Base-by-base conservation (phyloP, 2,888 invertebrate genomes). In the Lypha dubia region DNA sequence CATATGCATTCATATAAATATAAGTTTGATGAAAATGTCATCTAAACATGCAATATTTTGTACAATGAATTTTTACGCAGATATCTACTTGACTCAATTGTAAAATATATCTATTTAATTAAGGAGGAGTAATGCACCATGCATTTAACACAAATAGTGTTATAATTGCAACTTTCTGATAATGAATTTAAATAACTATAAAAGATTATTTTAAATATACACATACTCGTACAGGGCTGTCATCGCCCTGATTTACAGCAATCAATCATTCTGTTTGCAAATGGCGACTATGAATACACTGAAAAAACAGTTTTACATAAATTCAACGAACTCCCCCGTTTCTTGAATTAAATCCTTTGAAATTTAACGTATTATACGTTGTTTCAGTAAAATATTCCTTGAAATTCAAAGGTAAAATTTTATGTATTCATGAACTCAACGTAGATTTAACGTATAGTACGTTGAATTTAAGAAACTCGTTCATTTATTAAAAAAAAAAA, bases 31-130 rank as follows among this genome's bases (percentile, higher is more conserved):
- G 46, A 20, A 24, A 82, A 77, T 77, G 41, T 35, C 13, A 4
- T 28, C 20, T n/a, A 13, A 79, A 56, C 83, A 83, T 79, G 83
- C 83, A 65, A 70, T 74, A 41, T 75, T 60, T 65, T 62, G 24
- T 75, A 60, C 35, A 56, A 74, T 38, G 68, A 63, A 53, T 62
- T 79, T 38, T 83, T 35, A 46, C 58, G 17, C 56, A 56, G 20
- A 49, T 56, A 82, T n/a, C n/a, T n/a, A n/a, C 63, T 74, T 68
- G 60, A 49, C 46, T 74, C 74, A 41, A 74, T 60, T 62, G 32
- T 24, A 53, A 68, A 53, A 8, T 17, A 13, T 15, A 15, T 11
- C 5, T n/a, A 44, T 3, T 15, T 46, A 71, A 35, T 65, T 65
- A 73, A 79, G n/a, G n/a, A n/a, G 51, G 58, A 79, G 73, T 13